A percentile compares a stretch with the other conserved stretches of the same genome.
phyloP scores from a whole-genome alignment of 2,888 invertebrate genomes.

The Xanthia icteritia region DNA sequence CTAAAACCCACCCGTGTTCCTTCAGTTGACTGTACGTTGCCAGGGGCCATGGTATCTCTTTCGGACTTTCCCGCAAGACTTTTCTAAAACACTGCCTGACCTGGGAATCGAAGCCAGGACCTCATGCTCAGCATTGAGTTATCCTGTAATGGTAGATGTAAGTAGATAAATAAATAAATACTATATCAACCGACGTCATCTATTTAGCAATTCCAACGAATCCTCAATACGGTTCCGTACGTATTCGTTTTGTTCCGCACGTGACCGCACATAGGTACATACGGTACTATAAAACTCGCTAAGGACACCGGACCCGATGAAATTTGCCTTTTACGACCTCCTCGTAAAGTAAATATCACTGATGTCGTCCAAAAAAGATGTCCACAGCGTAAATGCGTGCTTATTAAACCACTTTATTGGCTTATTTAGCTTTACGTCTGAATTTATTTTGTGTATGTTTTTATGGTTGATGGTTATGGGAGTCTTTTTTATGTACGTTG shows the following conservation, averaged over 20 bases:
- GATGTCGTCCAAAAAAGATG: conserved; percentile 77
- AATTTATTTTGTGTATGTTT: conserved; percentile 71
- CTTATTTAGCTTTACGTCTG: conserved; percentile 77
- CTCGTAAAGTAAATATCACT: conserved; percentile 83
- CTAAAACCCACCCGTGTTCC: too few species aligned
- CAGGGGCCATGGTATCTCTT: too few species aligned
- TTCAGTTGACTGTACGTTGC: too few species aligned
- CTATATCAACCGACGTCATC: not conserved
- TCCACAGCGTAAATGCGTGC: conserved; percentile 75
- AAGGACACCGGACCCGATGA: conserved; percentile 72
- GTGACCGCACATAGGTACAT: conserved; percentile 57
- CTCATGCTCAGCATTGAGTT: too few species aligned
- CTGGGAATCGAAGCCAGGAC: too few species aligned
- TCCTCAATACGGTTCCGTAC: conserved; percentile 52
- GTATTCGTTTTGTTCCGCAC: conserved; percentile 50
- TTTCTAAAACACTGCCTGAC: too few species aligned
- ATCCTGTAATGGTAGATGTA: too few species aligned
- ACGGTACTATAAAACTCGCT: conserved; percentile 64
- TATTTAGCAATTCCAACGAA: conserved; percentile 60
- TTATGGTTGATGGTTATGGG: conserved; percentile 54
- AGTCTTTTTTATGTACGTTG: conserved; percentile 52
- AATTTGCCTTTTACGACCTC: conserved; percentile 77
- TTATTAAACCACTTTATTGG: conserved; percentile 82
- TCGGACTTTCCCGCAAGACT: too few species aligned
- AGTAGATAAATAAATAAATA: too few species aligned